Conservation (phyloP, 2,797 vertebrate genomes). For the Sebastes diploproa region DNA sequence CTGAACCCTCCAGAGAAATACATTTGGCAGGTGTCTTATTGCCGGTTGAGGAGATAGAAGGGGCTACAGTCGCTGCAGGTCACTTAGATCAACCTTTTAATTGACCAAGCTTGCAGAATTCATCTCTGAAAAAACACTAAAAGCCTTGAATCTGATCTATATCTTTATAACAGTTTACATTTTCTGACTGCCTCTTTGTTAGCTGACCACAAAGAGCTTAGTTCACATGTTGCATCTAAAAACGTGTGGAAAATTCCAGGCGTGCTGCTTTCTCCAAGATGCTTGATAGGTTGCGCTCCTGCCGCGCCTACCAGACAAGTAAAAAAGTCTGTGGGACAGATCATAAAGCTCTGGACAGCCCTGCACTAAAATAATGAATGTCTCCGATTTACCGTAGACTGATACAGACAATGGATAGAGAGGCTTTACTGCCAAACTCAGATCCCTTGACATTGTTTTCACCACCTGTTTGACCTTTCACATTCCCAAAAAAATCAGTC, state of each 20-base stretch:
- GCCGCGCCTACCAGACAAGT: no score
- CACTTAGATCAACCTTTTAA: neutral
- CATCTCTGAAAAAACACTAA: no score
- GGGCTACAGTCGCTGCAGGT: neutral
- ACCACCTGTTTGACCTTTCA: conserved; percentile 11
- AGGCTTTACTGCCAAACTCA: neutral
- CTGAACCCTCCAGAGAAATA: neutral
- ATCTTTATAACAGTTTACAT: neutral
- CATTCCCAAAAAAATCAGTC: neutral
- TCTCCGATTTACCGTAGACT: fast-evolving
- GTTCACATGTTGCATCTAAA: neutral
- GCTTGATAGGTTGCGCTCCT: no score
- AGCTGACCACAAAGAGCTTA: neutral
- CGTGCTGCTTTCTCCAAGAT: no score
- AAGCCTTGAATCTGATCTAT: neutral
- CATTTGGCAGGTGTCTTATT: conserved; percentile 9
- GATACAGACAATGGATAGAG: no score
- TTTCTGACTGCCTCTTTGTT: neutral
- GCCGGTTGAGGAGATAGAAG: neutral
- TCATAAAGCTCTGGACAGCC: no score
- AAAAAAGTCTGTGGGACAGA: no score
- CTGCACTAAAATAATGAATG: no score
- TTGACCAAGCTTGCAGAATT: neutral
- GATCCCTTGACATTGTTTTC: neutral
- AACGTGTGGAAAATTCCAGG: no score